phyloP scores from a whole-genome alignment of 2,113 vertebrate genomes.

The Sander lucioperca region DNA sequence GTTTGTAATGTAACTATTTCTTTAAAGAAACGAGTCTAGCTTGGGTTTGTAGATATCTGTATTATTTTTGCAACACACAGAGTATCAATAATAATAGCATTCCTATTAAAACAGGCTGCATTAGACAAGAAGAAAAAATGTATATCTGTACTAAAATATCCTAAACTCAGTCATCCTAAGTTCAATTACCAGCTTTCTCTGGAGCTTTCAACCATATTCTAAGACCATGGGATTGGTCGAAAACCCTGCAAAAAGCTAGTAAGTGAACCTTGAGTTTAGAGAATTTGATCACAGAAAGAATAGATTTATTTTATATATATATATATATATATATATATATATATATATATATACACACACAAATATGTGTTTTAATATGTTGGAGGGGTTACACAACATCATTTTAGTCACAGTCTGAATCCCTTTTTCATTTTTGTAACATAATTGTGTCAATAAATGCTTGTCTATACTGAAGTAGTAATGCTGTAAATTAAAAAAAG shows the following conservation, averaged over 20 bases:
- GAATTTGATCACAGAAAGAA: not conserved
- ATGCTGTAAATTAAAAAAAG: conserved; percentile 69
- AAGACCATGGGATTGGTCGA: not conserved
- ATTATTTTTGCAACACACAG: not conserved
- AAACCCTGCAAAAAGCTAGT: not conserved
- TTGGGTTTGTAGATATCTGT: not conserved
- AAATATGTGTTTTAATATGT: not conserved
- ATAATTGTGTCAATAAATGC: conserved; percentile 18
- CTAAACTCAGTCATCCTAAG: not conserved
- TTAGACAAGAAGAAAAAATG: too few relatives aligned
- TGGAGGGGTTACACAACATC: not conserved
- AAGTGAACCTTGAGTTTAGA: not conserved
- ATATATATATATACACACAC: too few relatives aligned
- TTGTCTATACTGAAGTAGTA: conserved; percentile 18
- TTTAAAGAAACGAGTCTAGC: not conserved
- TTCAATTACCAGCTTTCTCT: too few relatives aligned
- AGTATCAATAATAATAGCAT: not conserved
- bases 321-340: not conserved
- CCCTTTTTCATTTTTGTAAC: conserved; percentile 8
- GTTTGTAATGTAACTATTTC: too few relatives aligned
- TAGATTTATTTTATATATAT: not conserved
- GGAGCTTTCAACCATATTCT: not conserved
- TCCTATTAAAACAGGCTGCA: not conserved
- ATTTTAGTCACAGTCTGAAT: not conserved
- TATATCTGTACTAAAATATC: not conserved